Conservation (phyloP, 53 echinoderm and acorn worm genomes). For the Henricia sp. region DNA sequence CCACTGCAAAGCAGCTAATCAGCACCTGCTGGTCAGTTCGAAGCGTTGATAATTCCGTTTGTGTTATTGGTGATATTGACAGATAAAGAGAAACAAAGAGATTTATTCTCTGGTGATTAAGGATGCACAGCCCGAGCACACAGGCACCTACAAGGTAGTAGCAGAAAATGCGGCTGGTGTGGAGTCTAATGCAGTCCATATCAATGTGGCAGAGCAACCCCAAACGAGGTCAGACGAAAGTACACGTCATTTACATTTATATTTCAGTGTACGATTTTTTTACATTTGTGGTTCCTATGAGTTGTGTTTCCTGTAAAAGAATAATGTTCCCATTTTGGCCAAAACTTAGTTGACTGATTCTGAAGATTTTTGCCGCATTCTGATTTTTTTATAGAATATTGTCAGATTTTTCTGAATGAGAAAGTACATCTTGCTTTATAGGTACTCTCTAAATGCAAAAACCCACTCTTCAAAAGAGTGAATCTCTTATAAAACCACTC, state of each 20-base stretch:
- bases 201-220: conserved; percentile 72
- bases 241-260: background rate
- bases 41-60: background rate
- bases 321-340: no score
- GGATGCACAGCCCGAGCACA: conserved; percentile 76
- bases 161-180: conserved; percentile 84
- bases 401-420: no score
- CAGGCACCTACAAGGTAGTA: conserved; percentile 83
- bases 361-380: no score
- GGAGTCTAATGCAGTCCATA: conserved; percentile 73
- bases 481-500: no score
- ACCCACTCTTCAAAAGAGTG: no score
- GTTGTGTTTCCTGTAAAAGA: no score
- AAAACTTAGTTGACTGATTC: no score
- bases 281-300: background rate
- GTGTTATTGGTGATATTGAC: background rate
- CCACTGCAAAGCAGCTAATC: background rate
- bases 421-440: no score
- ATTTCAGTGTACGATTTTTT: background rate
- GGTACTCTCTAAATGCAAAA: no score
- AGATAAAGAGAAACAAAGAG: conserved; percentile 62
- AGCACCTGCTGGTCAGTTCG: background rate
- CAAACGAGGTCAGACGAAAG: background rate
- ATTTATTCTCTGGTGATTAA: conserved; percentile 77
- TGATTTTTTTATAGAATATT: no score